Base-by-base conservation (phyloP, 64 coral and sea anemone genomes). In the Montipora capricornis region DNA sequence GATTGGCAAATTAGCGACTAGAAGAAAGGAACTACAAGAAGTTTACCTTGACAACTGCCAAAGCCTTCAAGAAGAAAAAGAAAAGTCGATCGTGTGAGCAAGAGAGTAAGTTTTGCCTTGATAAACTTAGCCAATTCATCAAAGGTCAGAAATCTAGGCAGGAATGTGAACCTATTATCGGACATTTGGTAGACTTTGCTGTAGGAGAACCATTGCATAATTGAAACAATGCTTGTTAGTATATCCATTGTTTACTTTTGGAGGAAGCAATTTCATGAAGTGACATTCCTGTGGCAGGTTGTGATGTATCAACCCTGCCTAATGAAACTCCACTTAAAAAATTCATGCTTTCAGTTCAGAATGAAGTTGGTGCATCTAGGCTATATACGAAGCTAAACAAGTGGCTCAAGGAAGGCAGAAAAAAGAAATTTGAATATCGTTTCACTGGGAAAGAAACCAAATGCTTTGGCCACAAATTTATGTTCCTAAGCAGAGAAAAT, bases 211-310 rank as follows among this genome's bases (percentile, higher is more conserved):
- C 20, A 7, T 11, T 46, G 2, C 10, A 6, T 67, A 90, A 89
- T 61, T 81, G 20, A 20, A 96, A 92, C 37, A 96, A 92, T 89
- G 94, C 16, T 8, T 96, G 90, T 84, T 90, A 96, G 60, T 26
- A 73, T 5, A 91, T 90, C 58, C 88, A 92, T 76, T 75, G 3
- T 0, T 20, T 45, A 4, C 37, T 84, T 6, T 26, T 92, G 13
- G 24, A 29, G 47, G 19, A 81, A 73, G 94, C 86, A 48, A 90
- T 16, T 64, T 16, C n/a, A n/a, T 84, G 75, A 22, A 89, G 93
- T 68, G 53, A 57, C 74, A 9, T 6, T 1, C 49, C 89, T 57
- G 19, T 73, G 11, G 16, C 50, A 76, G 74, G 88, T 62, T 44
- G 7, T 90, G 49, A 90, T 8, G 70, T 29, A 37, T 12, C 67